Percentiles rank a stretch among this genome's conserved stretches.
phyloP scores from a whole-genome alignment of 2,888 invertebrate species.

The Eristalis tenax region DNA sequence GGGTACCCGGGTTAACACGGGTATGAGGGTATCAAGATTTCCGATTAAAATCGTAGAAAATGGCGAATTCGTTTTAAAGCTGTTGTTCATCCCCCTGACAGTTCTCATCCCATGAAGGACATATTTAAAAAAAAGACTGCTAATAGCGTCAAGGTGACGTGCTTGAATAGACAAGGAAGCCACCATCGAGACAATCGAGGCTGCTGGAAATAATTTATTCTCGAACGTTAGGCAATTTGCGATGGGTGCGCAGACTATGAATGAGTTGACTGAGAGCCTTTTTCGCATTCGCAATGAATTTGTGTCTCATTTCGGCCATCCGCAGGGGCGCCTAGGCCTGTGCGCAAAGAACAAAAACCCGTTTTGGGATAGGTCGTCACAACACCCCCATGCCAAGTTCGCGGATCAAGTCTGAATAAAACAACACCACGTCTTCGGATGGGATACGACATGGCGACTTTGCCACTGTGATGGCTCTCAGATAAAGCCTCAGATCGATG shows the following conservation, averaged over 20 bases:
- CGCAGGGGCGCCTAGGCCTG: too few relatives aligned
- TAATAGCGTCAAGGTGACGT: neutral
- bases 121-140: too few relatives aligned
- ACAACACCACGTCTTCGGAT: neutral
- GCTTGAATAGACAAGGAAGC: neutral
- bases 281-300: neutral
- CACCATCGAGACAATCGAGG: neutral
- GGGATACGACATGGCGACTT: neutral
- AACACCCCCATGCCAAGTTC: neutral
- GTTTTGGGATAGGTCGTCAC: conserved; percentile 16
- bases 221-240: neutral
- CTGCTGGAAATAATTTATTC: neutral
- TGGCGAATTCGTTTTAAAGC: too few relatives aligned
- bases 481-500: neutral
- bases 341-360: neutral
- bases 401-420: neutral
- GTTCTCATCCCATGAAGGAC: too few relatives aligned
- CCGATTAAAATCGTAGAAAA: too few relatives aligned
- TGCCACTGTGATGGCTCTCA: neutral
- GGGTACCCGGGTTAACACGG: too few relatives aligned
- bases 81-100: too few relatives aligned
- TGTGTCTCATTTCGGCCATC: neutral
- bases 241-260: neutral
- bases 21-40: too few relatives aligned
- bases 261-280: neutral